phyloP scores from a whole-genome alignment of 2,888 invertebrate species.

The Synergus laeviventris region DNA sequence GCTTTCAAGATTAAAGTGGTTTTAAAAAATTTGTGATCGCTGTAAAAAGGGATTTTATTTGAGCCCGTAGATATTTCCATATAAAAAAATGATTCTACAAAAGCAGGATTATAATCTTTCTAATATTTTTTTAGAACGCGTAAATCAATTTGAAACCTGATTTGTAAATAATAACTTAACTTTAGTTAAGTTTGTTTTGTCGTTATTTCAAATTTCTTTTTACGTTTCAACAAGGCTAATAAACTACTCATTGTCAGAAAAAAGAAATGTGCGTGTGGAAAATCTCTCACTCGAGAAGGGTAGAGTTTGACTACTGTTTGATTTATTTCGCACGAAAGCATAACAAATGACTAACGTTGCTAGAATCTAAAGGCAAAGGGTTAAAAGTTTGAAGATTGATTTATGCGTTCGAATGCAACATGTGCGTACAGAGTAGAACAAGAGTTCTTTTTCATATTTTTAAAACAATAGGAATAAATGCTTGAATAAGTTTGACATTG shows the following conservation, averaged over 20 bases:
- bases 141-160: background rate
- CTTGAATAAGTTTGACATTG: too few relatives aligned
- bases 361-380: conserved; percentile 22
- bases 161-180: background rate
- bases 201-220: background rate
- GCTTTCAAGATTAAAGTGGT: conserved; percentile 1
- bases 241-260: conserved; percentile 1
- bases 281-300: conserved; percentile 30
- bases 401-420: conserved; percentile 30
- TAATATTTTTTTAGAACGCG: background rate
- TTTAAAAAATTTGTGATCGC: background rate
- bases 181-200: background rate
- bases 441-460: background rate
- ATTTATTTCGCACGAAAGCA: conserved; percentile 37
- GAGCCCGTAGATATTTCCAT: background rate
- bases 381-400: conserved; percentile 29
- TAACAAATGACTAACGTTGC: conserved; percentile 30
- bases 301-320: conserved; percentile 11
- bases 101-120: background rate
- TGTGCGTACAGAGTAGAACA: background rate
- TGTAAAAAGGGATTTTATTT: background rate
- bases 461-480: background rate
- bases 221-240: background rate
- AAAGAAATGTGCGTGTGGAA: conserved; percentile 34
- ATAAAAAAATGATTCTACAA: background rate